phyloP scores from a whole-genome alignment of 1,140 invertebrate genomes.

The Antheraea pernyi region DNA sequence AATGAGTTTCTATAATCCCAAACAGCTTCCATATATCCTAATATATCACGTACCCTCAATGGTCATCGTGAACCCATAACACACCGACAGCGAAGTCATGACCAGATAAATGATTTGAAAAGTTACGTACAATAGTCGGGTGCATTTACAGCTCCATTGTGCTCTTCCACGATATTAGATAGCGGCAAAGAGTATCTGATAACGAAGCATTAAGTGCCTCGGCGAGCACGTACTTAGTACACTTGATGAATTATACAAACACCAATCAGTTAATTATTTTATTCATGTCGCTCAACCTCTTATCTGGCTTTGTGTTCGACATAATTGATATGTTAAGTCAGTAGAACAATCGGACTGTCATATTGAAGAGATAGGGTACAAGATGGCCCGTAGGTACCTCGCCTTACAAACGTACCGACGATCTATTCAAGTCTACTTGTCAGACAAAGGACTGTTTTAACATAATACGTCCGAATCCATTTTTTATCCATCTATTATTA shows the following conservation, averaged over 20 bases:
- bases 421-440: constrained; percentile 25
- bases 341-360: constrained; percentile 67
- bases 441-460: constrained; percentile 65
- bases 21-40: no score
- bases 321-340: constrained; percentile 77
- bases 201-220: constrained; percentile 63
- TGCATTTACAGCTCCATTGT: constrained; percentile 61
- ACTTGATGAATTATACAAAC: constrained; percentile 77
- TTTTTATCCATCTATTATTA: constrained; percentile 46
- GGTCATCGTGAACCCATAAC: constrained; percentile 21
- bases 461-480: constrained; percentile 57
- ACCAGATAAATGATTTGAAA: constrained; percentile 39
- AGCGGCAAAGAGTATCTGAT: constrained; percentile 49
- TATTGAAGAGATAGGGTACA: constrained; percentile 40
- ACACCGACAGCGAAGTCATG: constrained; percentile 49
- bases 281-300: constrained; percentile 72
- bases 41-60: no score
- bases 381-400: constrained; percentile 19
- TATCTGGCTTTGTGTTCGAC: constrained; percentile 72
- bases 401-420: constrained; percentile 36
- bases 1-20: no score
- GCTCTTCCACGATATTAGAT: constrained; percentile 35
- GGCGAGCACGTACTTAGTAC: constrained; percentile 34
- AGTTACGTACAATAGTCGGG: constrained; percentile 42
- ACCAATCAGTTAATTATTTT: constrained; percentile 78